Evolutionary conservation across 2,888 invertebrate genomes (phyloP).

Genomic region (Stenodera caucasica): DNA sequence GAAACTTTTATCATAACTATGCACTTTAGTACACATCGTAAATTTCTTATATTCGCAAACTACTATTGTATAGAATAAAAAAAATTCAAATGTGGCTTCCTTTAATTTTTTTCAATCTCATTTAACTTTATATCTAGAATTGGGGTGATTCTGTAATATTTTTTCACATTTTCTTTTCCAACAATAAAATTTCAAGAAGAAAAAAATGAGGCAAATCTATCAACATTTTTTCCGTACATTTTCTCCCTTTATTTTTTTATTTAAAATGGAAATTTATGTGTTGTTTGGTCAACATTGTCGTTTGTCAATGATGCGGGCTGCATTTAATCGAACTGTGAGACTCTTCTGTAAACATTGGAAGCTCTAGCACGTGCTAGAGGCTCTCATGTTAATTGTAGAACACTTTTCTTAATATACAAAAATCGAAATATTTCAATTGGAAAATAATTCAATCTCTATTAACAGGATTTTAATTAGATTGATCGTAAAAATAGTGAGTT

Average conservation of each 20-base stretch:
- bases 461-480: no score
- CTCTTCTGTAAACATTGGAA: background rate
- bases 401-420: background rate
- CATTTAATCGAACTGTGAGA: background rate
- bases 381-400: background rate
- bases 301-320: slow-evolving; percentile 1
- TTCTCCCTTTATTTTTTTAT: background rate
- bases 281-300: background rate
- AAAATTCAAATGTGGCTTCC: no score
- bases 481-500: no score
- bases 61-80: no score
- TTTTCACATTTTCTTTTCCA: no score
- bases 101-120: background rate
- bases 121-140: background rate
- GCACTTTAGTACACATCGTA: slow-evolving; percentile 5
- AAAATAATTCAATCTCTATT: background rate
- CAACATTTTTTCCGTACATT: no score
- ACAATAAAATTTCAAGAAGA: no score
- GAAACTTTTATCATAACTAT: background rate
- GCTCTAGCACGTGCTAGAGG: background rate
- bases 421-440: background rate
- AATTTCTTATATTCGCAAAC: background rate
- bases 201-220: no score
- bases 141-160: no score
- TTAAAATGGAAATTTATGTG: background rate